Evolutionary conservation across 2,888 invertebrate species (phyloP), one percentile per base, ranked within the genome.

Genomic region (Notodonta dromedarius): DNA sequence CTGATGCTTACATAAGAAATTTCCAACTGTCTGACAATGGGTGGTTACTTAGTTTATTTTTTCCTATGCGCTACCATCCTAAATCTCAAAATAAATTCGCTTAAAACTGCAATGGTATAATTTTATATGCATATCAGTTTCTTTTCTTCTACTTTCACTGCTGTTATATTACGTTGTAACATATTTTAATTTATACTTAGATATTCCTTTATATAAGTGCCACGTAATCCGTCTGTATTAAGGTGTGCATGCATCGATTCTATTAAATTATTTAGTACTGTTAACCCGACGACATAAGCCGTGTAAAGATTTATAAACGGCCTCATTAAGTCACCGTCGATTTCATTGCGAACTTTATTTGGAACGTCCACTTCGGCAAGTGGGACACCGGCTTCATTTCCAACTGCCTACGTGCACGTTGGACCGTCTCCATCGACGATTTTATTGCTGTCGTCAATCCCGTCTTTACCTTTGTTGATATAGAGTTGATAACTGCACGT

Each of bases 261-360:
- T 50, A 61, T 66, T 65, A 63, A 60, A 63, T 61, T 63, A 65
- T 70, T 64, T 62, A 53, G 64, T 68, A 57, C 58, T 61, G 56
- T 57, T 44, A 60, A 56, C 60, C 52, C 46, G 52, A 58, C 44
- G 60, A 48, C 58, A 65, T 55, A 13, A 50, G 60, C 57, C 66
- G 60, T 60, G 67, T 66, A 63, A 54, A 24, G 60, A 62, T 71
- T 78, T 64, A 61, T 70, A 77, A 79, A 69, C 62, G 60, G 56
- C 63, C 69, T 74, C 67, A 83, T 86, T 82, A 78, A 82, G 78
- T 79, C 82, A 67, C 72, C 66, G 66, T 65, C 61, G 74, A 77
- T 80, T 78, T 78, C 76, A 79, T 80, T 83, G 79, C 83, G 65
- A 77, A 77, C 86, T 86, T 83, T 79, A 85, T 87, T 85, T 80